Evolutionary conservation across 1,140 invertebrate species (phyloP).

Genomic region (Aleiodes sp.): DNA sequence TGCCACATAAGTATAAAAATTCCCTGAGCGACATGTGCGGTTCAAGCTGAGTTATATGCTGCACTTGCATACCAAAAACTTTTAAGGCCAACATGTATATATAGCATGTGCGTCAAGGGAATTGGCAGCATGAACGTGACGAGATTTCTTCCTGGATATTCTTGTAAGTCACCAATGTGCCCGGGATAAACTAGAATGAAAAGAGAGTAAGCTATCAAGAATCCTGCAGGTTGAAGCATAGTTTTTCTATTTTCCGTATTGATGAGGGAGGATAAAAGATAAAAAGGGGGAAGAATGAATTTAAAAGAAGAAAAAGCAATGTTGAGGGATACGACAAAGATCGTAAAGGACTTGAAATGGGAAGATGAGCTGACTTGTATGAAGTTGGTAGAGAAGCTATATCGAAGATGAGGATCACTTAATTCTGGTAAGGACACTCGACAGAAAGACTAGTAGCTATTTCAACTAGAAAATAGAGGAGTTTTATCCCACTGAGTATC

Average conservation of each 20-base stretch:
- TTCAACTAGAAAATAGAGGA: conserved; percentile 13
- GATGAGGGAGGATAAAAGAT: too few relatives aligned
- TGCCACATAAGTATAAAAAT: not conserved
- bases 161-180: not conserved
- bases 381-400: not conserved
- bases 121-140: conserved; percentile 11
- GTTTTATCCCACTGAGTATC: not conserved
- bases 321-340: not conserved
- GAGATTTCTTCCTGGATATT: not conserved
- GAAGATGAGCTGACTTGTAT: not conserved
- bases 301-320: too few relatives aligned
- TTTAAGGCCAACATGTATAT: conserved; percentile 4
- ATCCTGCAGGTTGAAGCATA: not conserved
- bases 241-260: not conserved
- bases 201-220: not conserved
- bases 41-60: not conserved
- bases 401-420: conserved; percentile 22
- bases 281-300: too few relatives aligned
- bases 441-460: not conserved
- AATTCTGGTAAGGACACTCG: conserved; percentile 18
- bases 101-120: conserved; percentile 1
- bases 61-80: not conserved
- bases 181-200: not conserved
- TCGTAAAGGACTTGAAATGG: not conserved
- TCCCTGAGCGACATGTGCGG: not conserved